Evolutionary conservation across 53 echinoderm and acorn worm species (phyloP), one percentile per base, ranked within the genome.

Genomic region (Astropecten irregularis): DNA sequence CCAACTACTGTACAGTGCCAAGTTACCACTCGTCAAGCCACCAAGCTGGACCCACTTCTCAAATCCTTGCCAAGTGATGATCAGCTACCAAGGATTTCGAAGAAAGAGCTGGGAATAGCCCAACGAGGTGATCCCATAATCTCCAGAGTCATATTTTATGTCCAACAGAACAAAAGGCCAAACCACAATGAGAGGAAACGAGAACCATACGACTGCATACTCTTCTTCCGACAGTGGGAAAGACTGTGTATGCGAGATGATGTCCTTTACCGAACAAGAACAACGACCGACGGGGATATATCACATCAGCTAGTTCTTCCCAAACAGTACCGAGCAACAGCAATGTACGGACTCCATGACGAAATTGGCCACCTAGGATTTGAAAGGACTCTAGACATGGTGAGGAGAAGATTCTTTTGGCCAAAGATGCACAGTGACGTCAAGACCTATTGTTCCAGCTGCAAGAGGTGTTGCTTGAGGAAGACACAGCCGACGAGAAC

Each of bases 391-490:
- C 53, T 83, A 7, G 87, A 83, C 36, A 73, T 91, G 2, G 49
- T 87, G 1, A 62, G 91, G 10, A 32, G 74, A 3, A 27, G 83
- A 7, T 87, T 91, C 63, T 91, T 84, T 66, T 91, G 91, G 91
- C 91, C 91, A 3, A 54, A 33, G 35, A 87, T 91, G 91, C 42
- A 40, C 19, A 15, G 9, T 0, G 53, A 73, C 26, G 69, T 90
- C 3, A 64, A 77, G 30, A 46, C 70, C 9, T 27, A 47, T 3
- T 77, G 77, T 49, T 33, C 66, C 2, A 54, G 42, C 0, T 85
- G 90, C 55, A 81, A 70, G 63, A 30, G 77, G 18, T 85, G 90
- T 33, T 54, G 54, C 16, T 33, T 85, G 2, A 55, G 79, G 3
- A 65, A 84, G 51, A 89, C 84, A 51, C 65, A 49, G 4, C 60